These are phyloP conservation scores for Leptoclinus maculatus DNA, from an alignment of 2,797 vertebrate species.

Conservation along the genomic window DNA sequence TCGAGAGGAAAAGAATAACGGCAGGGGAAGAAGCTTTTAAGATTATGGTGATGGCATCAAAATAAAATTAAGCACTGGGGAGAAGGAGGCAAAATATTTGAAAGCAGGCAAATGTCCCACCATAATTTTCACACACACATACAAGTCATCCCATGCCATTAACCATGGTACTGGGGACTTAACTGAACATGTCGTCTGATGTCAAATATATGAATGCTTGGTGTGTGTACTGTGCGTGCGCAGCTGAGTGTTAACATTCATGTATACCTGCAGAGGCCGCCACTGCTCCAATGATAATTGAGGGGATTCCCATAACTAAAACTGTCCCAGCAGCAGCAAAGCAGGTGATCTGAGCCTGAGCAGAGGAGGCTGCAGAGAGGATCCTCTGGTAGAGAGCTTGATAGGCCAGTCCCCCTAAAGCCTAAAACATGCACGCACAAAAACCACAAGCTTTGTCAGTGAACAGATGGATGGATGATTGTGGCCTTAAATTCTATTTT, in stretches of 20 bases:
- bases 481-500: no score
- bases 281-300: slow-evolving; percentile 81
- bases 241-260: neutral
- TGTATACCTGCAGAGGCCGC: slow-evolving; percentile 84
- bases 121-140: neutral
- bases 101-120: neutral
- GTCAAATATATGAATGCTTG: neutral
- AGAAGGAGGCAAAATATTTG: slow-evolving; percentile 4
- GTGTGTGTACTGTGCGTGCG: neutral
- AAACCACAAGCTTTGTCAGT: neutral
- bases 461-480: neutral
- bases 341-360: slow-evolving; percentile 82
- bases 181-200: neutral
- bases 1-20: slow-evolving; percentile 36
- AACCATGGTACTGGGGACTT: neutral
- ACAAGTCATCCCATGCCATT: neutral
- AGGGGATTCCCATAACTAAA: slow-evolving; percentile 81
- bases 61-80: slow-evolving; percentile 5
- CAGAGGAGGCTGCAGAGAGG: slow-evolving; percentile 71
- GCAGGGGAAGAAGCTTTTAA: slow-evolving; percentile 39
- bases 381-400: slow-evolving; percentile 73
- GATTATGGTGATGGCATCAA: slow-evolving; percentile 30
- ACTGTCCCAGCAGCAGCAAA: slow-evolving; percentile 74
- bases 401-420: slow-evolving; percentile 68
- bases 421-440: slow-evolving; percentile 37